phyloP scores from a whole-genome alignment of 1,140 invertebrate species.

The Uloborus diversus region DNA sequence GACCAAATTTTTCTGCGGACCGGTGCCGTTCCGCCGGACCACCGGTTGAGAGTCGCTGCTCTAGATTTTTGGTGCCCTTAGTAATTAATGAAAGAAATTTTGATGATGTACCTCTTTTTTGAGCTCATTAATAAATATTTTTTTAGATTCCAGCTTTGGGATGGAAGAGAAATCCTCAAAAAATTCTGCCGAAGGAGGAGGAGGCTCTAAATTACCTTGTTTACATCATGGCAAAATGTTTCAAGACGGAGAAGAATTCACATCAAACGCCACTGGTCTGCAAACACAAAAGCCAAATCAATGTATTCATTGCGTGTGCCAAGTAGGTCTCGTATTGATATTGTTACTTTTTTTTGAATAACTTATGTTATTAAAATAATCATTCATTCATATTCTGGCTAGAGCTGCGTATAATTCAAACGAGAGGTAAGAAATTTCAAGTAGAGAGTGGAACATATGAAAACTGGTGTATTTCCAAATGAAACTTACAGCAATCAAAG shows the following conservation, averaged over 20 bases:
- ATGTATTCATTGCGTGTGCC: constrained; percentile 61
- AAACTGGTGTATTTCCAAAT: no score
- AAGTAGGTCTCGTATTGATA: constrained; percentile 53
- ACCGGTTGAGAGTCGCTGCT: not conserved
- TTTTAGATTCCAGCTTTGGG: no score
- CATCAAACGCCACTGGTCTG: constrained; percentile 60
- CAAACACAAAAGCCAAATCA: constrained; percentile 59
- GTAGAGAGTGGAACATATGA: no score
- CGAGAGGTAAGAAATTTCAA: no score
- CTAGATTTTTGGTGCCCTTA: not conserved
- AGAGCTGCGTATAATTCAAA: no score
- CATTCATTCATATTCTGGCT: no score
- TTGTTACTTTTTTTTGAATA: not conserved
- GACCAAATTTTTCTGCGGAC: not conserved
- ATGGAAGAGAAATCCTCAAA: no score
- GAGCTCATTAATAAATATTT: no score
- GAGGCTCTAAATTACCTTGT: constrained; percentile 60
- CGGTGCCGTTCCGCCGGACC: not conserved
- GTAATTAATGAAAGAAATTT: not conserved
- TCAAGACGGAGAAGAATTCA: constrained; percentile 60
- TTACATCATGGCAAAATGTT: constrained; percentile 58
- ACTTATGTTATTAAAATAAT: no score
- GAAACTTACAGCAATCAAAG: no score
- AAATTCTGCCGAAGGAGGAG: not conserved
- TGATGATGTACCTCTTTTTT: not conserved